phyloP scores from a whole-genome alignment of 2,888 invertebrate genomes.

The Panorpa germanica region DNA sequence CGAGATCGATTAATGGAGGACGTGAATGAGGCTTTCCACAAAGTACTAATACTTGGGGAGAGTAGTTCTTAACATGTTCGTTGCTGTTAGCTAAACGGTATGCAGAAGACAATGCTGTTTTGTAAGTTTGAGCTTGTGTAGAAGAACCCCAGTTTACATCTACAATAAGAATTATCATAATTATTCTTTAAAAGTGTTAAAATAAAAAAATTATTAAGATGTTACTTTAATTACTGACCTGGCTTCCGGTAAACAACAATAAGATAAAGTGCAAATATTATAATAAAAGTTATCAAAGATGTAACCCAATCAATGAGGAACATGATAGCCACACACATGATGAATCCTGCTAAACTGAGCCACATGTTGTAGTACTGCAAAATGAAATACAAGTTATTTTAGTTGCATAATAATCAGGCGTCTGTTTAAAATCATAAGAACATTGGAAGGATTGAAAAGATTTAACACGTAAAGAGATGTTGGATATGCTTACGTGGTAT shows the following conservation, averaged over 20 bases:
- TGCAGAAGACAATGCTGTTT: conserved; percentile 71
- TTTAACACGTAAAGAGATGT: conserved; percentile 1
- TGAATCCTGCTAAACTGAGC: conserved; percentile 68
- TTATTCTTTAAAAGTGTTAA: conserved; percentile 8
- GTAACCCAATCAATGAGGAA: conserved; percentile 86
- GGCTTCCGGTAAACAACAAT: conserved; percentile 88
- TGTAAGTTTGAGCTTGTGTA: conserved; percentile 91
- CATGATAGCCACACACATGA: conserved; percentile 78
- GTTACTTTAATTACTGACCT: conserved; percentile 28
- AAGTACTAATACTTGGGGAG: conserved; percentile 76
- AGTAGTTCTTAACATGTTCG: conserved; percentile 96
- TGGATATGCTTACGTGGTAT: conserved; percentile 5
- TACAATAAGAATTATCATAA: conserved; percentile 15
- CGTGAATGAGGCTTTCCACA: conserved; percentile 67
- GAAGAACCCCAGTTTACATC: conserved; percentile 97
- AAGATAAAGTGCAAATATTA: conserved; percentile 76
- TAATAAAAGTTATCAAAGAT: conserved; percentile 77
- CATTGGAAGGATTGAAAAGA: too few species aligned
- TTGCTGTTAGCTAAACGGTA: conserved; percentile 64
- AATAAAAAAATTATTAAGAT: conserved; percentile 3
- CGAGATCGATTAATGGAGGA: conserved; percentile 82
- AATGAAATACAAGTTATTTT: conserved; percentile 15
- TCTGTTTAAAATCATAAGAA: too few species aligned
- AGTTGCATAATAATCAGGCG: background rate
- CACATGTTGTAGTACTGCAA: conserved; percentile 81